Evolutionary conservation across 2,888 invertebrate genomes (phyloP).

Genomic region (Eupithecia exiguata): DNA sequence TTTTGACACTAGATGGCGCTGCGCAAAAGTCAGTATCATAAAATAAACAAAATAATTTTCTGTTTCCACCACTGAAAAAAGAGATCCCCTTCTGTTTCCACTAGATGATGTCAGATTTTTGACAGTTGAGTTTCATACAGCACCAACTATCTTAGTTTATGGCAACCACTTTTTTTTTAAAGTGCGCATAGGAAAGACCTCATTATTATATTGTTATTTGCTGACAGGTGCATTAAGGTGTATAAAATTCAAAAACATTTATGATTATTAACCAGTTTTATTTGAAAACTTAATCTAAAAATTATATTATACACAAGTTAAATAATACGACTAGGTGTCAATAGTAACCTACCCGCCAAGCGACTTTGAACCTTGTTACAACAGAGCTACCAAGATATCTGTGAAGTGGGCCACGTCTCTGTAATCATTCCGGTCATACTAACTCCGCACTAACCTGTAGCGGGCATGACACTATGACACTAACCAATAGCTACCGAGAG

Average conservation of each 20-base stretch:
- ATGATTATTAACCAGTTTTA: slow-evolving; percentile 73
- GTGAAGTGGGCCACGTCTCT: background rate
- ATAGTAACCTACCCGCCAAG: slow-evolving; percentile 38
- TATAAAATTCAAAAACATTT: slow-evolving; percentile 39
- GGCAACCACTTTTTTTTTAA: too few relatives aligned
- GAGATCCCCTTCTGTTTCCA: too few relatives aligned
- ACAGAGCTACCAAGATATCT: slow-evolving; percentile 7
- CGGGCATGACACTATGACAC: background rate
- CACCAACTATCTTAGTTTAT: too few relatives aligned
- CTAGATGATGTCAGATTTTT: too few relatives aligned
- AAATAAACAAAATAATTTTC: too few relatives aligned
- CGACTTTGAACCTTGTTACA: slow-evolving; percentile 11
- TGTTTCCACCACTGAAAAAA: too few relatives aligned
- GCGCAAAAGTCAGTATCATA: too few relatives aligned
- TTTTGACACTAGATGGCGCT: too few relatives aligned
- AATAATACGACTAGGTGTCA: slow-evolving; percentile 78
- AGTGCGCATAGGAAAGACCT: too few relatives aligned
- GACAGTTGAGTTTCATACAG: too few relatives aligned
- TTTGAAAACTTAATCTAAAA: slow-evolving; percentile 77
- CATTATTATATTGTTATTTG: too few relatives aligned
- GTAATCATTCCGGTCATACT: background rate
- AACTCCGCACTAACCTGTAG: background rate
- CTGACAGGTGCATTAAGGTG: background rate
- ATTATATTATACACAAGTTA: slow-evolving; percentile 67
- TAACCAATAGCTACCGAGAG: background rate